phyloP scores from a whole-genome alignment of 2,888 invertebrate genomes.

The Cyclophora punctaria region DNA sequence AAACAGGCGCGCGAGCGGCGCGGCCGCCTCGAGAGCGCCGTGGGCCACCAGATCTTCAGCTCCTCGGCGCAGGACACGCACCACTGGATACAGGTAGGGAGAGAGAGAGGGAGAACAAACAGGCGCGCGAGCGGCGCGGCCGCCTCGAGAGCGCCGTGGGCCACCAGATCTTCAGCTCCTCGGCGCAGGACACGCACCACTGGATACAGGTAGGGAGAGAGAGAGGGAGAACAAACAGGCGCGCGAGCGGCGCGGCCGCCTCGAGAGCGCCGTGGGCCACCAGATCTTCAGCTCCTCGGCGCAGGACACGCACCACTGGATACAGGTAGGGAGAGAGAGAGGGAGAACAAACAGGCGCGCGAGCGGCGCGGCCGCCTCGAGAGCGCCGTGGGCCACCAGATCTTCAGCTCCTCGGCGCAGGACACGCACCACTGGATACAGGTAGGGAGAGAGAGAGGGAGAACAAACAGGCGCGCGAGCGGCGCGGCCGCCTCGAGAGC shows the following conservation, averaged over 20 bases:
- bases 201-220: conserved; percentile 79
- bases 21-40: conserved; percentile 91
- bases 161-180: conserved; percentile 92
- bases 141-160: conserved; percentile 96
- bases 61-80: conserved; percentile 86
- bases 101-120: conserved; percentile 30
- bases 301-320: conserved; percentile 87
- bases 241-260: conserved; percentile 84
- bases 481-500: conserved; percentile 90
- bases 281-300: conserved; percentile 94
- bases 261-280: conserved; percentile 96
- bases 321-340: conserved; percentile 58
- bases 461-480: conserved; percentile 81
- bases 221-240: conserved; percentile 74
- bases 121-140: conserved; percentile 87
- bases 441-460: conserved; percentile 26
- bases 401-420: conserved; percentile 90
- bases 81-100: conserved; percentile 82
- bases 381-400: conserved; percentile 96
- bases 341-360: conserved; percentile 77
- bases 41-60: conserved; percentile 95
- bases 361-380: conserved; percentile 90
- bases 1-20: conserved; percentile 87
- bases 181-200: conserved; percentile 85
- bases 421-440: conserved; percentile 88